phyloP scores from a whole-genome alignment of 2,113 vertebrate species.

The Promerops cafer region DNA sequence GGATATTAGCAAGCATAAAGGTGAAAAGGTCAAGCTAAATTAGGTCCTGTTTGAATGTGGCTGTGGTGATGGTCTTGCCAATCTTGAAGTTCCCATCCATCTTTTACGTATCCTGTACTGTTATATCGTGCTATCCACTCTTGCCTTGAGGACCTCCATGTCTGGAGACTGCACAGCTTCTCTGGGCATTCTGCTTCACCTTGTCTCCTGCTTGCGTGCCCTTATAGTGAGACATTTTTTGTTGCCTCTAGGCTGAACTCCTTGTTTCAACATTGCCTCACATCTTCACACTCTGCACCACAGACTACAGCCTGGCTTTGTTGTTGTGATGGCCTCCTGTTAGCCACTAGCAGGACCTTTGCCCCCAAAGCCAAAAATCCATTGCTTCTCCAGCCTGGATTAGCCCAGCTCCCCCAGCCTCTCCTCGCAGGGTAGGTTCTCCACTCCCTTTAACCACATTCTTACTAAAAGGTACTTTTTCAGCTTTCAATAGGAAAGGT shows the following conservation, averaged over 20 bases:
- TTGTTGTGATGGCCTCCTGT: neutral
- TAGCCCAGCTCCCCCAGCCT: neutral
- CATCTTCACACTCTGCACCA: neutral
- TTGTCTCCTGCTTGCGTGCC: neutral
- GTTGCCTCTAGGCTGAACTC: neutral
- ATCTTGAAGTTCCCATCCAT: neutral
- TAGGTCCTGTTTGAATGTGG: neutral
- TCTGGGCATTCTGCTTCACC: neutral
- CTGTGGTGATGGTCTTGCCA: neutral
- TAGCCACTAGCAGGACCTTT: neutral
- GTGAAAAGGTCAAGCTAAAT: neutral
- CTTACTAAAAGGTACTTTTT: neutral
- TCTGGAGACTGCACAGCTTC: neutral
- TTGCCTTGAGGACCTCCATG: neutral
- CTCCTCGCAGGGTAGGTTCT: neutral
- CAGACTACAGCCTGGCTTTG: neutral
- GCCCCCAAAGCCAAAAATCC: neutral
- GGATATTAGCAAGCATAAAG: neutral
- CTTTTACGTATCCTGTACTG: rapidly evolving
- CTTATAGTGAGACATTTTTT: neutral
- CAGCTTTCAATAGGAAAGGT: neutral
- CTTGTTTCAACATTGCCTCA: neutral
- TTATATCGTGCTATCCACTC: neutral
- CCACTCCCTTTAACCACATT: neutral
- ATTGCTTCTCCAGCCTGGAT: neutral